Percentiles rank a stretch among this genome's conserved stretches.
phyloP scores from a whole-genome alignment of 2,113 vertebrate genomes.

The Tachycineta bicolor region DNA sequence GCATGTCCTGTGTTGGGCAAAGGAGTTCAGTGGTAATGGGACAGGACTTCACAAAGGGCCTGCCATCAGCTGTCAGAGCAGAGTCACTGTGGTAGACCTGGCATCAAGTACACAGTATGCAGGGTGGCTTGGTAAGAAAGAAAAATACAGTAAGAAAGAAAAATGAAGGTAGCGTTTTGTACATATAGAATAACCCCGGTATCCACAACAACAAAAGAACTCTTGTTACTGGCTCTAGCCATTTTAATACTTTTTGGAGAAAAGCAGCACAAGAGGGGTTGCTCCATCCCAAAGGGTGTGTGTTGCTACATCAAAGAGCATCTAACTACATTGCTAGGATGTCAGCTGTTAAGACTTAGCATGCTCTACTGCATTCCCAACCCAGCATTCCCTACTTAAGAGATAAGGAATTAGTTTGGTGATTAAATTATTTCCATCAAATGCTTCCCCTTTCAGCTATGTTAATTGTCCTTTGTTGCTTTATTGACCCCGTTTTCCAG shows the following conservation, averaged over 20 bases:
- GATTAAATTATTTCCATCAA: slow-evolving; percentile 49
- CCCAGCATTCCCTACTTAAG: neutral
- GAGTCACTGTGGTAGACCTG: neutral
- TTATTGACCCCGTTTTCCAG: slow-evolving; percentile 53
- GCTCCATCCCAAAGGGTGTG: neutral
- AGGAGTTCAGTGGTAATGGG: neutral
- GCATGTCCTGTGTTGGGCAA: fast-evolving
- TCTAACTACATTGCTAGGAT: neutral
- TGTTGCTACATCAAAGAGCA: neutral
- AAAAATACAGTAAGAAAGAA: neutral
- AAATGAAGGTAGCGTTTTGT: neutral
- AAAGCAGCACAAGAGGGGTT: neutral
- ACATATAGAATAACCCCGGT: neutral
- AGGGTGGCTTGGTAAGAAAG: neutral
- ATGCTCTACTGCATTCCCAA: neutral
- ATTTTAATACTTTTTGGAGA: neutral
- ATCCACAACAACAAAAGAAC: neutral
- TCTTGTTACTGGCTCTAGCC: neutral
- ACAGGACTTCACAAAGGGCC: neutral
- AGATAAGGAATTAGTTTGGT: slow-evolving; percentile 31
- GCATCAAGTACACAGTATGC: too few species aligned
- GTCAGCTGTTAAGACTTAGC: neutral
- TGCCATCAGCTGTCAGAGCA: neutral
- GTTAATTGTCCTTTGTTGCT: slow-evolving; percentile 28
- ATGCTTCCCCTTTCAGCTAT: neutral